A percentile compares a stretch with the other conserved stretches of the same genome.
phyloP scores from a whole-genome alignment of 2,888 invertebrate species.

The Mythimna impura region DNA sequence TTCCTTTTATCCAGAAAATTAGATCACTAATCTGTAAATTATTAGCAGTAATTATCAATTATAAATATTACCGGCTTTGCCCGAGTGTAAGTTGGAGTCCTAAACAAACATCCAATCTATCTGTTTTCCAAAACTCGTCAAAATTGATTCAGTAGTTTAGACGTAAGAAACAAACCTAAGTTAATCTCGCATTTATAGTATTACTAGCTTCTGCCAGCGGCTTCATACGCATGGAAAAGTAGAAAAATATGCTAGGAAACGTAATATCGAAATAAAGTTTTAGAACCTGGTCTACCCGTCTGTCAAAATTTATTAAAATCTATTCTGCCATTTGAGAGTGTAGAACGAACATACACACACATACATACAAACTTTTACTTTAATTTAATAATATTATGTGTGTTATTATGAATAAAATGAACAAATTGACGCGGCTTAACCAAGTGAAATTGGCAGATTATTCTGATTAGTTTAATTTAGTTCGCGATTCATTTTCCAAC shows the following conservation, averaged over 20 bases:
- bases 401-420: slow-evolving; percentile 52
- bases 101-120: too few relatives aligned
- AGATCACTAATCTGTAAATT: too few relatives aligned
- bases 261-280: not conserved
- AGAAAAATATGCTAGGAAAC: not conserved
- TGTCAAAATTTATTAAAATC: too few relatives aligned
- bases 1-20: too few relatives aligned
- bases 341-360: not conserved
- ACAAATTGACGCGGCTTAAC: slow-evolving; percentile 28
- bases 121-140: too few relatives aligned
- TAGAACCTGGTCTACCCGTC: not conserved
- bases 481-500: slow-evolving; percentile 37
- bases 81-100: too few relatives aligned
- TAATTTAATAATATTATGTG: not conserved
- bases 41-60: too few relatives aligned
- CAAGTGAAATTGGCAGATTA: slow-evolving; percentile 48
- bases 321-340: not conserved
- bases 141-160: too few relatives aligned
- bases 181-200: too few relatives aligned
- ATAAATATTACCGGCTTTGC: too few relatives aligned
- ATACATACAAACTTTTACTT: not conserved
- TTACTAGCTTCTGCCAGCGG: not conserved
- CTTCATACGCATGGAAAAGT: not conserved
- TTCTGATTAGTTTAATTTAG: slow-evolving; percentile 41
- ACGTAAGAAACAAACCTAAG: too few relatives aligned